A percentile compares a stretch with the other conserved stretches of the same genome.
Evolutionary conservation across 1,140 invertebrate species (phyloP).

Genomic region (Calephelis virginiensis): DNA sequence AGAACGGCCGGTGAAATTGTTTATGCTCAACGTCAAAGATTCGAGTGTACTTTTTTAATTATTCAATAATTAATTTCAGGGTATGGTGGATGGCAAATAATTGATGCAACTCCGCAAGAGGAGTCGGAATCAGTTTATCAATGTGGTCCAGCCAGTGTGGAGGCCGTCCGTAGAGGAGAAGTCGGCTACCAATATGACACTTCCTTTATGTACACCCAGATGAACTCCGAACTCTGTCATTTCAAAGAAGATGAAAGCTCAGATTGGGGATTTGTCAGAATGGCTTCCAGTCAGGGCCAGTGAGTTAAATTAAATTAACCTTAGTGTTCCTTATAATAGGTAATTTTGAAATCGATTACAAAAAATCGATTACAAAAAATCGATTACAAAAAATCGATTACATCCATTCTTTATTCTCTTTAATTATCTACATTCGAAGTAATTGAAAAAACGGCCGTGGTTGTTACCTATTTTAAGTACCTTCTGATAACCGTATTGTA

Average conservation of each 20-base stretch:
- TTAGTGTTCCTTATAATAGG: background rate
- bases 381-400: too few species aligned
- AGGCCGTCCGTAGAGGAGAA: constrained; percentile 86
- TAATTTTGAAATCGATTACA: too few species aligned
- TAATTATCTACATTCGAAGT: too few species aligned
- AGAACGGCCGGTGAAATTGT: too few species aligned
- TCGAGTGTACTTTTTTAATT: too few species aligned
- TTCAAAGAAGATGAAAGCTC: constrained; percentile 83
- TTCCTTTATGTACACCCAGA: constrained; percentile 87
- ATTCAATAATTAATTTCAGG: constrained; percentile 49
- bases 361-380: too few species aligned
- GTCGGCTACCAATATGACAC: constrained; percentile 87
- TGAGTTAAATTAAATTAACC: constrained; percentile 55
- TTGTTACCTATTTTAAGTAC: too few species aligned
- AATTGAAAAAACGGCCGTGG: too few species aligned
- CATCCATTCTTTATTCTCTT: too few species aligned
- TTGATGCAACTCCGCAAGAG: constrained; percentile 89
- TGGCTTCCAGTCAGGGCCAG: constrained; percentile 82
- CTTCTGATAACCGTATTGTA: too few species aligned
- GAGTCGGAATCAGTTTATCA: constrained; percentile 81
- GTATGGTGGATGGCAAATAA: constrained; percentile 89
- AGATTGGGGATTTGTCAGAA: constrained; percentile 82
- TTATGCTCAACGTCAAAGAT: too few species aligned
- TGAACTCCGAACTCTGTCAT: constrained; percentile 88
- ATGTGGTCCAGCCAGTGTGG: constrained; percentile 86